phyloP scores from a whole-genome alignment of 1,140 invertebrate species.

The Pristionchus pacificus region DNA sequence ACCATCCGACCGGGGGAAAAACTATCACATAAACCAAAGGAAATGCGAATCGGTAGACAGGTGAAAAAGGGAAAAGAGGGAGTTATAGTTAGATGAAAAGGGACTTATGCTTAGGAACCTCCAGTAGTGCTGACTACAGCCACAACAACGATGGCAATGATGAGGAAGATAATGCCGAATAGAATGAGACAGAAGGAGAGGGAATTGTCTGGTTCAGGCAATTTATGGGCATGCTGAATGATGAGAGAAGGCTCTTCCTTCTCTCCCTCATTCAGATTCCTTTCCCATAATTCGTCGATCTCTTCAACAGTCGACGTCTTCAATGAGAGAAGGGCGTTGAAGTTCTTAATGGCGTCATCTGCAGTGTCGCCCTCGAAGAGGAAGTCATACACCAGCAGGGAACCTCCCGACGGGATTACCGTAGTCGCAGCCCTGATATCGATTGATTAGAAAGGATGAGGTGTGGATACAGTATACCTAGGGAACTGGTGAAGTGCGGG shows the following conservation, averaged over 20 bases:
- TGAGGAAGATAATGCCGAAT: constrained; percentile 1
- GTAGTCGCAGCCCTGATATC: constrained; percentile 18
- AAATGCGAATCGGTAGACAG: not conserved
- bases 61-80: constrained; percentile 11
- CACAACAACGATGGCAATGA: constrained; percentile 7
- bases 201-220: too few relatives aligned
- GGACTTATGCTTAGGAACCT: too few relatives aligned
- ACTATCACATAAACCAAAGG: too few relatives aligned
- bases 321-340: constrained; percentile 26
- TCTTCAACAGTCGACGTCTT: constrained; percentile 20
- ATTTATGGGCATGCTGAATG: not conserved
- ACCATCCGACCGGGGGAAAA: too few relatives aligned
- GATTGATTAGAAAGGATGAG: constrained; percentile 12
- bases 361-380: constrained; percentile 32
- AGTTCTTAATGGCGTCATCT: constrained; percentile 34
- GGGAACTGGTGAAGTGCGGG: constrained; percentile 37
- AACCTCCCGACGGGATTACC: constrained; percentile 10
- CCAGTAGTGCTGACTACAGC: too few relatives aligned
- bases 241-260: not conserved
- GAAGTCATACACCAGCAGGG: constrained; percentile 23
- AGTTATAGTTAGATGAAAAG: too few relatives aligned
- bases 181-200: constrained; percentile 1
- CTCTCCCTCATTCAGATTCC: not conserved
- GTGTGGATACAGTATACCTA: constrained; percentile 9
- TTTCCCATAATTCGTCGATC: not conserved